Evolutionary conservation across 2,888 invertebrate species (phyloP).

Genomic region (Amiota minor): DNA sequence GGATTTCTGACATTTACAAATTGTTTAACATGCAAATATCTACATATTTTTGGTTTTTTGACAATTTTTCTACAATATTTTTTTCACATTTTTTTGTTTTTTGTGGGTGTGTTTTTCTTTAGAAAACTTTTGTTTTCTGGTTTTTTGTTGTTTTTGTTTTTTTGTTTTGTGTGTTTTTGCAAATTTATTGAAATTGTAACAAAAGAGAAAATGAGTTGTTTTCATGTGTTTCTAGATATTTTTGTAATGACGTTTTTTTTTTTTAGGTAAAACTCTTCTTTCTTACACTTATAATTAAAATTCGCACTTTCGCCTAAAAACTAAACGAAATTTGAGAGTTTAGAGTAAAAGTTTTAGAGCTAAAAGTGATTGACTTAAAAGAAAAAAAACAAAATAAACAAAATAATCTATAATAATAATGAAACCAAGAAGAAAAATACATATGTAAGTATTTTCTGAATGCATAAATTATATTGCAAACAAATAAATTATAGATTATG

Average conservation of each 20-base stretch:
- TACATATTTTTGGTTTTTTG: too few species aligned
- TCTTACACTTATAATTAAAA: background rate
- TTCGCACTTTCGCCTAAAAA: conserved; percentile 12
- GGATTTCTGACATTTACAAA: background rate
- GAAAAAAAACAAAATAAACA: too few species aligned
- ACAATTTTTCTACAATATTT: background rate
- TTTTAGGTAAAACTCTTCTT: too few species aligned
- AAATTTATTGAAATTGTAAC: background rate
- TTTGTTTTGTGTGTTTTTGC: background rate
- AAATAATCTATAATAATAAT: too few species aligned
- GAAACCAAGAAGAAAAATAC: too few species aligned
- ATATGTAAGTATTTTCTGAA: too few species aligned
- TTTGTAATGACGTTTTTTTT: background rate
- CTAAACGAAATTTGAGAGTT: too few species aligned
- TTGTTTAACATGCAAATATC: too few species aligned
- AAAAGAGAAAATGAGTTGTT: background rate
- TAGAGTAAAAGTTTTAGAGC: too few species aligned
- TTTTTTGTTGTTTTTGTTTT: background rate
- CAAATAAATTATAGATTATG: conserved; percentile 12
- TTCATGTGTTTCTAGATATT: too few species aligned
- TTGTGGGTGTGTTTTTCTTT: conserved; percentile 1
- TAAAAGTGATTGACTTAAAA: too few species aligned
- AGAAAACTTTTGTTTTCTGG: background rate
- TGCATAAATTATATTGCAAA: too few species aligned
- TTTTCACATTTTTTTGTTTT: background rate